Evolutionary conservation across 2,113 vertebrate species (phyloP).

Genomic region (Sula dactylatra): DNA sequence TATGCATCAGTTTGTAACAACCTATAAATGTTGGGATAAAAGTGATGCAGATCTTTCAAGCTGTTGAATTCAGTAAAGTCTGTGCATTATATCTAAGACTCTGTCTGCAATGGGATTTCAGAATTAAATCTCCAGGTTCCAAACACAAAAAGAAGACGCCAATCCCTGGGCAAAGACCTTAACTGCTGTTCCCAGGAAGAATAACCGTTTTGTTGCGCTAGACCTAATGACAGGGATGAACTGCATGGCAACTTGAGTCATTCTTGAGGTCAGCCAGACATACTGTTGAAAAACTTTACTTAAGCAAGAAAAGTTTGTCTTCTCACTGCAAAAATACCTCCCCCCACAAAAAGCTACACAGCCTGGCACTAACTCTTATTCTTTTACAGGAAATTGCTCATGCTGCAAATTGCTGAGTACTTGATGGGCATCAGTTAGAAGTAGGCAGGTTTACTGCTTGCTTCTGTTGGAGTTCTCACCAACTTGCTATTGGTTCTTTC

Average conservation of each 20-base stretch:
- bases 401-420: neutral
- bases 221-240: neutral
- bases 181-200: neutral
- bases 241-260: too few species aligned
- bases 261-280: neutral
- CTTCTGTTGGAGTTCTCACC: neutral
- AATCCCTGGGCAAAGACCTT: neutral
- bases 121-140: neutral
- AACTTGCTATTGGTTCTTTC: neutral
- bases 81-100: neutral
- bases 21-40: neutral
- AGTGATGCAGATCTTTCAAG: neutral
- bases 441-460: neutral
- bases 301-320: neutral
- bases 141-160: neutral
- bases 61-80: neutral
- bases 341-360: accelerated
- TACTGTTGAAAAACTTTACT: neutral
- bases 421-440: too few species aligned
- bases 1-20: neutral
- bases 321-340: neutral
- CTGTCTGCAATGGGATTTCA: neutral
- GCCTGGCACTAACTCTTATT: neutral
- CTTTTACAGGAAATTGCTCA: neutral
- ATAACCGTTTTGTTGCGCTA: neutral